These are phyloP conservation scores for Patella vulgata DNA, from an alignment of 1,140 invertebrate genomes.

Conservation along the genomic window DNA sequence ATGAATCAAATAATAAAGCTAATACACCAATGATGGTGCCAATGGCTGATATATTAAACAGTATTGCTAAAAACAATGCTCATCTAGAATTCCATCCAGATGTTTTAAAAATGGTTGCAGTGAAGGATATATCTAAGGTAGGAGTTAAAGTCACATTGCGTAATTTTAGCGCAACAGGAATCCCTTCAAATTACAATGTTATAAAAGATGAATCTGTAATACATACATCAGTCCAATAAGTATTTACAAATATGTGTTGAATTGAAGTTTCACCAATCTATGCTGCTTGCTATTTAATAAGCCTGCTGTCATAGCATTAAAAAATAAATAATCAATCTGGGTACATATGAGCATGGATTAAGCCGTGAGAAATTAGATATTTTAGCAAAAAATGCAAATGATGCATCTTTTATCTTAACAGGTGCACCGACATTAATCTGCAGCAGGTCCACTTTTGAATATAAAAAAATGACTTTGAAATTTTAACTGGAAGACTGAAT, in stretches of 20 bases:
- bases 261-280: background rate
- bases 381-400: background rate
- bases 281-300: too few species aligned
- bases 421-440: too few species aligned
- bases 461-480: too few species aligned
- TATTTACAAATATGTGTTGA: background rate
- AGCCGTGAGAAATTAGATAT: too few species aligned
- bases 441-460: too few species aligned
- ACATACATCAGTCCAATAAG: background rate
- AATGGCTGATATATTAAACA: slow-evolving; percentile 67
- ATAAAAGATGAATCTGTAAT: too few species aligned
- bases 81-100: slow-evolving; percentile 61
- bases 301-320: too few species aligned
- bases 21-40: slow-evolving; percentile 66
- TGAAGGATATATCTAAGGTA: slow-evolving; percentile 61
- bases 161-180: background rate
- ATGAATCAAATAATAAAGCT: slow-evolving; percentile 35
- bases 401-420: background rate
- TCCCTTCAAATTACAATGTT: background rate
- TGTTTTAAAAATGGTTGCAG: slow-evolving; percentile 61
- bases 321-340: too few species aligned
- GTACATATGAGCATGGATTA: too few species aligned
- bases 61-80: slow-evolving; percentile 66
- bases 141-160: background rate
- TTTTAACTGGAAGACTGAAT: too few species aligned